Evolutionary conservation across 2,113 vertebrate genomes (phyloP).

Genomic region (Halcyon malimbica): DNA sequence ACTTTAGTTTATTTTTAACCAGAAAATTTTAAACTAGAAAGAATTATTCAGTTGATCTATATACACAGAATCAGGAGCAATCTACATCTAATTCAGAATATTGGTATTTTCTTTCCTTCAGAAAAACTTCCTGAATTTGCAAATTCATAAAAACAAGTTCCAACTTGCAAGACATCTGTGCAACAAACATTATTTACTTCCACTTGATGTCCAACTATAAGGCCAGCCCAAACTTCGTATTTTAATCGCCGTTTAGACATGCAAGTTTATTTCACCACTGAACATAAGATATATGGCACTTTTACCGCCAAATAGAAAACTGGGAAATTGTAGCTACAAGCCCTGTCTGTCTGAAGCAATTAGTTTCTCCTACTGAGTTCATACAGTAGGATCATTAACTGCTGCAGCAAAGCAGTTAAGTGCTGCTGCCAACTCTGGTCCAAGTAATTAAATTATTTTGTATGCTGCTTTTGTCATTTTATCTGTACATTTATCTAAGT

Average conservation of each 20-base stretch:
- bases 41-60: background rate
- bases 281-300: rapidly evolving
- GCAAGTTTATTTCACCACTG: background rate
- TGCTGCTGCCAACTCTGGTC: background rate
- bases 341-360: background rate
- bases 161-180: background rate
- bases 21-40: background rate
- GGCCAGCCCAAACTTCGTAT: background rate
- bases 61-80: background rate
- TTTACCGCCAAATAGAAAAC: background rate
- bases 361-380: background rate
- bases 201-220: background rate
- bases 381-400: background rate
- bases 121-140: background rate
- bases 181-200: background rate
- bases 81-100: background rate
- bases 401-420: background rate
- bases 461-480: background rate
- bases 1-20: background rate
- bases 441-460: background rate
- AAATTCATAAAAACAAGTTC: background rate
- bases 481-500: background rate
- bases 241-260: background rate
- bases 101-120: background rate
- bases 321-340: background rate